phyloP scores from a whole-genome alignment of 2,888 invertebrate genomes.

The Leistus spinibarbis region DNA sequence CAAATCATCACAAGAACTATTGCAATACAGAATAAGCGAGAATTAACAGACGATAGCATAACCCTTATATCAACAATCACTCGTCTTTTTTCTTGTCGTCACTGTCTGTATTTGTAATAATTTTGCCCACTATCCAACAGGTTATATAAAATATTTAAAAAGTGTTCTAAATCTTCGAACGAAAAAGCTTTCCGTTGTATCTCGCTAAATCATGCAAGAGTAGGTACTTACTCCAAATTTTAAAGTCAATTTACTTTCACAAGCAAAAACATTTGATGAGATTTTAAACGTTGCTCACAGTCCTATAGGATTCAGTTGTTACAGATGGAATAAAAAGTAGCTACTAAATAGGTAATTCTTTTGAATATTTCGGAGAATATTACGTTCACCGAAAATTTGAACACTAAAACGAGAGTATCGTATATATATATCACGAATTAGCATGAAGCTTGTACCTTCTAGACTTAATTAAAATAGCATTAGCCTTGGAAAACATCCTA shows the following conservation, averaged over 20 bases:
- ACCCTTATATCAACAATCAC: no score
- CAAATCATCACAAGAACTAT: no score
- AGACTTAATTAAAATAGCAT: constrained; percentile 39
- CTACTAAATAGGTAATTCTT: background rate
- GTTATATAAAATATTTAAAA: background rate
- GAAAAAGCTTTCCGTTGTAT: background rate
- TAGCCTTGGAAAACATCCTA: constrained; percentile 35
- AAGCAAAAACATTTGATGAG: background rate
- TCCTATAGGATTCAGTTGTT: background rate
- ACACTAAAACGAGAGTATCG: background rate
- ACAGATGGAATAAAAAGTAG: background rate
- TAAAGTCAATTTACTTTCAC: background rate
- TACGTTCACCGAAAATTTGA: background rate
- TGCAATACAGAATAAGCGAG: background rate
- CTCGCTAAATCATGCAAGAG: background rate
- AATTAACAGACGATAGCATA: background rate
- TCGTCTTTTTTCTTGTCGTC: no score
- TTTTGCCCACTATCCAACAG: no score
- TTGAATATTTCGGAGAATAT: background rate
- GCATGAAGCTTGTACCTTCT: constrained; percentile 29
- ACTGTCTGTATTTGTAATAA: no score
- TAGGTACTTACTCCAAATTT: background rate
- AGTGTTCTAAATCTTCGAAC: background rate
- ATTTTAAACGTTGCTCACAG: background rate
- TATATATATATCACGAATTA: constrained; percentile 35